Conservation (phyloP, 2,888 invertebrate genomes). For the Coleophora flavipennella region DNA sequence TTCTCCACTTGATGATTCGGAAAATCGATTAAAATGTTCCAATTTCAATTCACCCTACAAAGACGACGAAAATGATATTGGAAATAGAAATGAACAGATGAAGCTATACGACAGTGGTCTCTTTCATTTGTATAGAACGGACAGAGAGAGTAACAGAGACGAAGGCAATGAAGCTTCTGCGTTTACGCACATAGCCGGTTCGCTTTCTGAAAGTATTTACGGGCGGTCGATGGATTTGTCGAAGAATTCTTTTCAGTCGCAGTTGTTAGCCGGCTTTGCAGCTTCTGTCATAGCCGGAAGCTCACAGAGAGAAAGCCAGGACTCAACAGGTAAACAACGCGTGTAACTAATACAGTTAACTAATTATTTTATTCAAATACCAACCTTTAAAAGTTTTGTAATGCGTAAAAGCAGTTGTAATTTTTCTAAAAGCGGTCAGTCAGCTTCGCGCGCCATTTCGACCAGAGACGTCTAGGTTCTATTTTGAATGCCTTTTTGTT, state of each 20-base stretch:
- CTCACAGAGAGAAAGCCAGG: conserved; percentile 37
- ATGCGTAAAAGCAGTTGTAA: too few species aligned
- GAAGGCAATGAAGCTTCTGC: conserved; percentile 30
- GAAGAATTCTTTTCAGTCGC: conserved; percentile 57
- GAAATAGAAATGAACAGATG: conserved; percentile 39
- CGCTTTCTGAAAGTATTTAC: conserved; percentile 50
- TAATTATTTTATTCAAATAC: too few species aligned
- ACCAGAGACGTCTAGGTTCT: too few species aligned
- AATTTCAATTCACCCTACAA: conserved; percentile 53
- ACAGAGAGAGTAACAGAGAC: conserved; percentile 42
- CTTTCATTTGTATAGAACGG: conserved; percentile 53
- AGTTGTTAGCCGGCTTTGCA: conserved; percentile 54
- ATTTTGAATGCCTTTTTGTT: too few species aligned
- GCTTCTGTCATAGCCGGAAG: conserved; percentile 58
- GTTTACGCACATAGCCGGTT: conserved; percentile 37
- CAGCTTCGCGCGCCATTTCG: too few species aligned
- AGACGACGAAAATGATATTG: conserved; percentile 52
- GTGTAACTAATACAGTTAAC: too few species aligned
- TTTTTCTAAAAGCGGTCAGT: too few species aligned
- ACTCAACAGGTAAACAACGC: too few species aligned
- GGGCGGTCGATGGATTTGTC: conserved; percentile 58
- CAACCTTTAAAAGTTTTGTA: too few species aligned
- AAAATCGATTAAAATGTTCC: conserved; percentile 37
- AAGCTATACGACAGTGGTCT: conserved; percentile 54
- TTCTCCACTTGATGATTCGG: conserved; percentile 37